Evolutionary conservation across 1,140 invertebrate species (phyloP), one percentile per base, ranked within the genome.

Genomic region (Bactericera cockerelli): DNA sequence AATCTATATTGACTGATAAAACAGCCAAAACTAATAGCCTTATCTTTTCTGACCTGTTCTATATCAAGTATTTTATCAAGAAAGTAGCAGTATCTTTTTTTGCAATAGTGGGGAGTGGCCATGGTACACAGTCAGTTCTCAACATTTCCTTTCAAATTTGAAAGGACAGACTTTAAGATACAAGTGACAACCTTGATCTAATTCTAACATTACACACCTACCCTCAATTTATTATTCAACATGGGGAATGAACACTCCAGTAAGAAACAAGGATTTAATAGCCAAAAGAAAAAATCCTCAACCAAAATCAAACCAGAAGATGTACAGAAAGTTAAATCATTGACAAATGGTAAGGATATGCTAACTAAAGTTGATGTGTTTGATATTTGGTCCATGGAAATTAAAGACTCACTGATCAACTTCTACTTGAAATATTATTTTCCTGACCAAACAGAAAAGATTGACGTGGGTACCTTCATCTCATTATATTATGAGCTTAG

Each of bases 341-440:
- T 49, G 19, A 49, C 42, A 19, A 49, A 49, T 49, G 22, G 22
- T 4, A 49, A 49, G 19, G 42, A 49, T 49, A n/a, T 16, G 8
- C 22, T 49, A 4, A 49, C 42, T 49, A 49, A 22, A 49, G 22
- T 19, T 49, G 42, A 49, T 4, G 42, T 49, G n/a, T 49, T 49
- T 49, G 42, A 49, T 3, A 3, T 49, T 6, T 49, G 42, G 42
- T 19, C 42, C n/a, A 19, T 49, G 22, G 42, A 49, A 49, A 49
- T 49, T 8, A 16, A 22, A 49, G 42, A 49, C 22, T 16, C n/a
- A 3, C 22, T 49, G 42, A 19, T 49, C n/a, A 49, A 49, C n/a
- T 19, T 49, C 8, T 49, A 49, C 22, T 49, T 49, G 42, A 49
- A 49, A 49, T 49, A 49, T 49, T 49, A 49, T 49, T 49, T 49